phyloP scores from a whole-genome alignment of 2,113 vertebrate genomes.

The Argyrosomus japonicus region DNA sequence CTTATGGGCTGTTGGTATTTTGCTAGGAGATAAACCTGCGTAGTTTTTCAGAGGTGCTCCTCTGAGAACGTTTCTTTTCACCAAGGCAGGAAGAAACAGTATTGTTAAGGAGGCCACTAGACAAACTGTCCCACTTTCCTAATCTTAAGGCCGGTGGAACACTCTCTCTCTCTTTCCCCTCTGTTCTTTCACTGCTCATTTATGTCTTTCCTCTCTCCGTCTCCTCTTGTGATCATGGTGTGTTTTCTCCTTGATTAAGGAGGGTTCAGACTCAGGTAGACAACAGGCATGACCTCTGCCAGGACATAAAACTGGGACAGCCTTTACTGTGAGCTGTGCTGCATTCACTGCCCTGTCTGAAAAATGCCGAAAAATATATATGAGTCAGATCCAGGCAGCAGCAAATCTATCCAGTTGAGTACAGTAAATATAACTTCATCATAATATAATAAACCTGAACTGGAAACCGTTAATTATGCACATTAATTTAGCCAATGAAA shows the following conservation, averaged over 20 bases:
- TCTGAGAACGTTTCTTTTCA: not conserved
- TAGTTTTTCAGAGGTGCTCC: not conserved
- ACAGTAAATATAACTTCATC: not conserved
- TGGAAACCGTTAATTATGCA: too few relatives aligned
- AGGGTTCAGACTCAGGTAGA: slow-evolving; percentile 2
- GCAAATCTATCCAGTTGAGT: not conserved
- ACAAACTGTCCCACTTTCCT: slow-evolving; percentile 23
- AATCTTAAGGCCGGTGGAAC: slow-evolving; percentile 17
- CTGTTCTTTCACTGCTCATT: not conserved
- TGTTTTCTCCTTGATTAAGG: slow-evolving; percentile 20
- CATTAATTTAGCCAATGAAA: too few relatives aligned
- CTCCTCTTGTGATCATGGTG: slow-evolving; percentile 2
- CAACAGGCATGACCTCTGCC: not conserved
- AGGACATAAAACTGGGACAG: not conserved
- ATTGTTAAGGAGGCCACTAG: slow-evolving; percentile 21
- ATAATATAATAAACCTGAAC: too few relatives aligned
- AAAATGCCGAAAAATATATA: not conserved
- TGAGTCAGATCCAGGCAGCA: not conserved
- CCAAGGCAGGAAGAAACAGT: slow-evolving; percentile 15
- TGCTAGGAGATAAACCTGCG: slow-evolving; percentile 9
- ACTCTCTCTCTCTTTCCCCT: not conserved
- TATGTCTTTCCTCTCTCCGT: not conserved
- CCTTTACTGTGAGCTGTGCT: not conserved
- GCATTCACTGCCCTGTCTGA: not conserved
- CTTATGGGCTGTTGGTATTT: slow-evolving; percentile 7